A percentile compares a stretch with the other conserved stretches of the same genome.
Evolutionary conservation across 2,797 vertebrate species (phyloP).

Genomic region (Antennarius maculatus): DNA sequence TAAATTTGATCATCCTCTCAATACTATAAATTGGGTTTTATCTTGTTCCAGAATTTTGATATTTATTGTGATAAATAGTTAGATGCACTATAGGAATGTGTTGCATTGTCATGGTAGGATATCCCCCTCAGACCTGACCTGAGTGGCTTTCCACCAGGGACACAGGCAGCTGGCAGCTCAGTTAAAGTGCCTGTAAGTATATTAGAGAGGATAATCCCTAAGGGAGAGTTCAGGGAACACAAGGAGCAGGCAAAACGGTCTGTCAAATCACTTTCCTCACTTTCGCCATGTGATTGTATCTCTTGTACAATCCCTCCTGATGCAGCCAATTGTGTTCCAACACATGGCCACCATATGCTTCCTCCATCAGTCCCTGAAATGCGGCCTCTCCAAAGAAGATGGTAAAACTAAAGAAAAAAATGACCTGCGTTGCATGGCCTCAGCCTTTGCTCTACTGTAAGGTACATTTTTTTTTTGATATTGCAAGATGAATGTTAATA

Average conservation of each 20-base stretch:
- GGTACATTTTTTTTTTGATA: conserved; percentile 11
- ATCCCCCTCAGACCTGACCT: conserved; percentile 63
- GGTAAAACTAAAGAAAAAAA: conserved; percentile 15
- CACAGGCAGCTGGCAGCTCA: conserved; percentile 79
- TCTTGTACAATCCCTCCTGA: conserved; percentile 10
- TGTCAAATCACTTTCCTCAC: conserved; percentile 62
- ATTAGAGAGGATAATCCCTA: conserved; percentile 80
- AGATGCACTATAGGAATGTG: conserved; percentile 45
- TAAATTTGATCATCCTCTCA: neutral
- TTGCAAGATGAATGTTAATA: conserved; percentile 7
- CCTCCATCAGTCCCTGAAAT: conserved; percentile 39
- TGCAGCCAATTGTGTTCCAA: conserved; percentile 28
- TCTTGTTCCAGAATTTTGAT: neutral
- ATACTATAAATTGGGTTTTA: neutral
- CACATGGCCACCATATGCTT: conserved; percentile 67
- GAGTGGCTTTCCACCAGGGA: conserved; percentile 48
- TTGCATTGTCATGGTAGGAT: conserved; percentile 51
- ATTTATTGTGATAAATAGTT: conserved; percentile 16
- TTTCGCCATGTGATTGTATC: conserved; percentile 43
- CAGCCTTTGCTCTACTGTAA: neutral
- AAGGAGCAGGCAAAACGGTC: conserved; percentile 49
- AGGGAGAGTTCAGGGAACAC: conserved; percentile 61
- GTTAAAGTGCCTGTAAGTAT: conserved; percentile 81
- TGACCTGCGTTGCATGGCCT: conserved; percentile 4
- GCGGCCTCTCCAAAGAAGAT: conserved; percentile 30